Evolutionary conservation across 1,140 invertebrate species (phyloP).

Genomic region (Pollicipes pollicipes): DNA sequence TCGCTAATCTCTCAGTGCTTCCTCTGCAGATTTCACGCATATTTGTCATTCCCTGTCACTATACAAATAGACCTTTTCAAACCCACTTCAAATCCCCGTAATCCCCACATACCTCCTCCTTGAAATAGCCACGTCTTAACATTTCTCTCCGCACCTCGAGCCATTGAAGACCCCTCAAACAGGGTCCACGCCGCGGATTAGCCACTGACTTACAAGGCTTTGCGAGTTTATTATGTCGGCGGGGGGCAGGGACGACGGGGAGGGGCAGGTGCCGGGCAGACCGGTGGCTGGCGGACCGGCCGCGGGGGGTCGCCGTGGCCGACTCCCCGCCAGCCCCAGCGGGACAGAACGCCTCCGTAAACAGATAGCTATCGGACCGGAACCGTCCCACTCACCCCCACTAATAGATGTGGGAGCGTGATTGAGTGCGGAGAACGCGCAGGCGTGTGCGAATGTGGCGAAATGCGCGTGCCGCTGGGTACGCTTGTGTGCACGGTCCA

Average conservation of each 20-base stretch:
- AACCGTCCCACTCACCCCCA: too few relatives aligned
- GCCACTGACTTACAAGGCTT: not conserved
- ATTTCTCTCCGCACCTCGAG: not conserved
- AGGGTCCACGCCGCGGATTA: not conserved
- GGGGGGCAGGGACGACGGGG: too few relatives aligned
- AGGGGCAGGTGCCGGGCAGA: too few relatives aligned
- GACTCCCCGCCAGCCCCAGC: too few relatives aligned
- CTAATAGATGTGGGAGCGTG: too few relatives aligned
- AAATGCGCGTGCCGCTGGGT: too few relatives aligned
- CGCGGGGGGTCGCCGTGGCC: too few relatives aligned
- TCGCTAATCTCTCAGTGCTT: not conserved
- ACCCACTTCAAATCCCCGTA: not conserved
- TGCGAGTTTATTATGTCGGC: not conserved
- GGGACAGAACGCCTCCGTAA: too few relatives aligned
- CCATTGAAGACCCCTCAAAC: not conserved
- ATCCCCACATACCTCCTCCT: not conserved
- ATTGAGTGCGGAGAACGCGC: too few relatives aligned
- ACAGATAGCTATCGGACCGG: too few relatives aligned
- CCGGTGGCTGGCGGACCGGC: not conserved
- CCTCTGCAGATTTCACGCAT: not conserved
- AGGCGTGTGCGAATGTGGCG: too few relatives aligned
- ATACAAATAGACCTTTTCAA: not conserved
- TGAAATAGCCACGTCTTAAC: not conserved
- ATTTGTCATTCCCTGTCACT: not conserved
- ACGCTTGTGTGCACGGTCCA: too few relatives aligned